phyloP scores from a whole-genome alignment of 2,888 invertebrate genomes.

The Epiblema foenella region DNA sequence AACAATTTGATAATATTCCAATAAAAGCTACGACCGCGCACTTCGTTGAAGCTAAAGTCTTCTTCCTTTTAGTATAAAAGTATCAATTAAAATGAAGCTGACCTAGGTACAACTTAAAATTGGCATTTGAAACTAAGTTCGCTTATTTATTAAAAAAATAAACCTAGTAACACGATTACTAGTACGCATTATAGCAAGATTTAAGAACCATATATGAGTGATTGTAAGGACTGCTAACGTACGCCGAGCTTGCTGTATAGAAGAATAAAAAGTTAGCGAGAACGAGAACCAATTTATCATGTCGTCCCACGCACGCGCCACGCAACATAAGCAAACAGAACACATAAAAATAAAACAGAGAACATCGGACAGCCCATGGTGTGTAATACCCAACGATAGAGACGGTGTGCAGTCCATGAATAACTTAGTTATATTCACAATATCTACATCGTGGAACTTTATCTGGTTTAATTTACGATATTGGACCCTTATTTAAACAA shows the following conservation, averaged over 20 bases:
- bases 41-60: conserved; percentile 58
- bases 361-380: conserved; percentile 71
- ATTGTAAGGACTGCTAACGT: conserved; percentile 71
- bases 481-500: conserved; percentile 72
- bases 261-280: conserved; percentile 74
- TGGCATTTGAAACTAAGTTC: conserved; percentile 50
- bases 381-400: conserved; percentile 84
- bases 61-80: conserved; percentile 67
- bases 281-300: conserved; percentile 80
- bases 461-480: conserved; percentile 75
- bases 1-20: conserved; percentile 39
- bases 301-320: conserved; percentile 79
- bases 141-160: conserved; percentile 54
- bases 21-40: conserved; percentile 8
- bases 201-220: conserved; percentile 64
- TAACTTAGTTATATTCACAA: conserved; percentile 84
- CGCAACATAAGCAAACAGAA: conserved; percentile 75
- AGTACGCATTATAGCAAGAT: conserved; percentile 64
- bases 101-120: conserved; percentile 56
- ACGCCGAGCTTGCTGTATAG: conserved; percentile 73
- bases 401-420: conserved; percentile 76
- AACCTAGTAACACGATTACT: conserved; percentile 55
- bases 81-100: conserved; percentile 62
- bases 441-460: conserved; percentile 83
- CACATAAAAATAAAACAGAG: conserved; percentile 72